Evolutionary conservation across 2,888 invertebrate genomes (phyloP), one percentile per base, ranked within the genome.

Genomic region (Cerceris ruficornis): DNA sequence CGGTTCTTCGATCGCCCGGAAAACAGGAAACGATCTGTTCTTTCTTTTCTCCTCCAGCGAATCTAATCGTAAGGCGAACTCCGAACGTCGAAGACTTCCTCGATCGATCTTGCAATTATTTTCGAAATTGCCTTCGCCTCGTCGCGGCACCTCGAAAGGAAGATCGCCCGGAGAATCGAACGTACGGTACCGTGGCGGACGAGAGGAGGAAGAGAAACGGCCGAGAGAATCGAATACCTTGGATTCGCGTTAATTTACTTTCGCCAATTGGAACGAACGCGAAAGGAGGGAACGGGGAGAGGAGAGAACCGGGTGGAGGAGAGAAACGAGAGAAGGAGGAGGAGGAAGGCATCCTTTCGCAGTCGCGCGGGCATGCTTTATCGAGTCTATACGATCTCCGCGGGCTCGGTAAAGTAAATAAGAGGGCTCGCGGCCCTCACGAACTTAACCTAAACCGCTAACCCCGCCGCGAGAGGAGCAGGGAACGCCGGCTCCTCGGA

Each of bases 371-470:
- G 67, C 54, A 71, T 60, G 77, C 73, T 82, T 89, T 88, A 89
- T 89, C 88, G 83, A 77, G 66, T 69, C 82, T 79, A 77, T 82
- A 82, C 86, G 84, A 89, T 89, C 89, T 89, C 67, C 66, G 79
- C 72, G 74, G 80, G 78, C 69, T n/a, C 87, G 86, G 87, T 86
- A 88, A 88, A 87, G 88, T 86, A 88, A 89, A 88, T 89, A 88
- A 88, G 86, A 88, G 88, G 85, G 85, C 84, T 85, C 81, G 86
- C 87, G 83, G 80, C 78, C 76, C 84, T 86, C 87, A 83, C 86
- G 84, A 86, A 86, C 82, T 89, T 87, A 88, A 88, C 87, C 86
- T 87, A 88, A 88, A 87, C 85, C 83, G 87, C 87, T 88, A 87
- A 88, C 88, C 87, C 74, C 70, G 62, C 54, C 65, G 76, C 39